Evolutionary conservation across 2,888 invertebrate species (phyloP).

Genomic region (Eristalis intricaria): DNA sequence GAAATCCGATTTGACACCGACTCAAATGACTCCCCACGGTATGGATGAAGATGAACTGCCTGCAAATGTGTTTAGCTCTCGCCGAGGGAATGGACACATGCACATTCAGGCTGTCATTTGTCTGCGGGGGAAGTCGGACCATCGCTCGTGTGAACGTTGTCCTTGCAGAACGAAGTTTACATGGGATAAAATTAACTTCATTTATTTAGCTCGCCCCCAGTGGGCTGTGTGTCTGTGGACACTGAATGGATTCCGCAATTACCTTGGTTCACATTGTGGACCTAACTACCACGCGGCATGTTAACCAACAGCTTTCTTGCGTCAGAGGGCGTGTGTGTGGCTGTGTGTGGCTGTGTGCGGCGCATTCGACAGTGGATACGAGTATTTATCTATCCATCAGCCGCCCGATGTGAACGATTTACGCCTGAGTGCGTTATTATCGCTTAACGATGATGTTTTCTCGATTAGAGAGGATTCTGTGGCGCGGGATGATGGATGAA

Average conservation of each 20-base stretch:
- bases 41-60: slow-evolving; percentile 25
- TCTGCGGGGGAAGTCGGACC: slow-evolving; percentile 32
- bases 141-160: background rate
- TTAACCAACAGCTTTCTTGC: slow-evolving; percentile 5
- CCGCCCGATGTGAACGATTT: slow-evolving; percentile 37
- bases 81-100: background rate
- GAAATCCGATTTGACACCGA: slow-evolving; percentile 30
- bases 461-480: slow-evolving; percentile 20
- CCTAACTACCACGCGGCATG: slow-evolving; percentile 17
- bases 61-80: slow-evolving; percentile 48
- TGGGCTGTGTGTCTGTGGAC: background rate
- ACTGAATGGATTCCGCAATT: slow-evolving; percentile 22
- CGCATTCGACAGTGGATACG: background rate
- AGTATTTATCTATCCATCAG: slow-evolving; percentile 44
- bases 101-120: background rate
- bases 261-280: slow-evolving; percentile 48
- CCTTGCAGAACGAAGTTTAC: slow-evolving; percentile 25
- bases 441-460: slow-evolving; percentile 37
- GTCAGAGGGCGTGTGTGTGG: background rate
- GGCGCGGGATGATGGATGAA: background rate
- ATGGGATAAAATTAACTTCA: slow-evolving; percentile 53
- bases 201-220: slow-evolving; percentile 47
- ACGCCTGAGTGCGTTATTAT: slow-evolving; percentile 59
- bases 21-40: slow-evolving; percentile 37
- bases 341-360: background rate